phyloP scores from a whole-genome alignment of 2,888 invertebrate species.

The Eupithecia abbreviata region DNA sequence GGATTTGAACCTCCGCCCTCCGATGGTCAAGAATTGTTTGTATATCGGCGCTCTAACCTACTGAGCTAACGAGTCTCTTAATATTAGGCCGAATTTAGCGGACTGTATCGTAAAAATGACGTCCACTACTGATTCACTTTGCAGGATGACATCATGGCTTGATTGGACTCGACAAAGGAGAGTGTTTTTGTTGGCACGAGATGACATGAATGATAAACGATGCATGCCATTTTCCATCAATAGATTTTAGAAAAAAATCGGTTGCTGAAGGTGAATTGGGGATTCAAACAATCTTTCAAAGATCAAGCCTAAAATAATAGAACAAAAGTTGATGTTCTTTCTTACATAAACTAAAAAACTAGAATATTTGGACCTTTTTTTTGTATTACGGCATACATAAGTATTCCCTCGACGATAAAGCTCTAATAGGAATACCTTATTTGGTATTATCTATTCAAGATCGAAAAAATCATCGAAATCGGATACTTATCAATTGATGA shows the following conservation, averaged over 20 bases:
- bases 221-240: neutral
- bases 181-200: neutral
- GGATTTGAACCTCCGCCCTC: constrained; percentile 4
- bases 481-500: neutral
- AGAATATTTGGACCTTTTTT: too few relatives aligned
- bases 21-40: neutral
- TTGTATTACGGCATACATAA: too few relatives aligned
- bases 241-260: neutral
- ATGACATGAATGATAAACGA: neutral
- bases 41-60: constrained; percentile 4
- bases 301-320: neutral
- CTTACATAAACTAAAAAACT: too few relatives aligned
- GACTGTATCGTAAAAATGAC: neutral
- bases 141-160: neutral
- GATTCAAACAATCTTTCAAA: neutral
- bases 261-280: neutral
- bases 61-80: neutral
- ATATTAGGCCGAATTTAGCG: neutral
- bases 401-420: too few relatives aligned
- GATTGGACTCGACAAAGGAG: neutral
- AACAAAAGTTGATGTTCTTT: neutral
- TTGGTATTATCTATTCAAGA: neutral
- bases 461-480: neutral
- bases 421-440: too few relatives aligned
- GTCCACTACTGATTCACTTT: neutral